These are phyloP conservation scores for Mesodorylaimus sp. DNA, from an alignment of 2,888 invertebrate genomes.

Conservation along the genomic window DNA sequence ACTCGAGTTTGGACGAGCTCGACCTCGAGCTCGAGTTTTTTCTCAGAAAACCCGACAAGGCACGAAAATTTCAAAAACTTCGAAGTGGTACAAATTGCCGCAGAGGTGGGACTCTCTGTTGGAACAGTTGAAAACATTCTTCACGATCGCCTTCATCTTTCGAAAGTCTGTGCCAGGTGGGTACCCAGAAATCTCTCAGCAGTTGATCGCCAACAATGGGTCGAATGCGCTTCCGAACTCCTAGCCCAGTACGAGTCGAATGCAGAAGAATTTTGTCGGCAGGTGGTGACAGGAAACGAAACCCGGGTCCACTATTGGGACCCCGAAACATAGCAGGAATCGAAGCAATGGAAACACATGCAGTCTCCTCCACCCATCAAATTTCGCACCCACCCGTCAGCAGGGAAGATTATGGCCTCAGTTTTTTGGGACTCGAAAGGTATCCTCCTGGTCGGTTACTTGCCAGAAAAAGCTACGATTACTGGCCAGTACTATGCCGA, in stretches of 20 bases:
- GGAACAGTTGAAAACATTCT: not conserved
- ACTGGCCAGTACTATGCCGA: constrained; percentile 12
- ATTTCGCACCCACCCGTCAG: constrained; percentile 4
- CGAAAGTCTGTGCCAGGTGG: not conserved
- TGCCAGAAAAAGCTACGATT: constrained; percentile 12
- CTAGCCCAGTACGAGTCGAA: no score
- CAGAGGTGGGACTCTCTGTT: not conserved
- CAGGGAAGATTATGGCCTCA: constrained; percentile 12
- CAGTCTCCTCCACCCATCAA: constrained; percentile 7
- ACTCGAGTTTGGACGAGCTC: no score
- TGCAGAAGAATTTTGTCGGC: no score
- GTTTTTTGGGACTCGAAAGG: constrained; percentile 12
- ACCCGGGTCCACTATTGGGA: not conserved
- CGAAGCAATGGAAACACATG: not conserved
- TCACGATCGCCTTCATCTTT: not conserved
- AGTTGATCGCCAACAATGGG: no score
- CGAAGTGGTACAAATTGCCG: no score
- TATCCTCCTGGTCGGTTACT: constrained; percentile 13
- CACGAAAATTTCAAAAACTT: no score
- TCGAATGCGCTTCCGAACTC: no score
- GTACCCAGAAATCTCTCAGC: no score
- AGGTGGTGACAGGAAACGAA: not conserved
- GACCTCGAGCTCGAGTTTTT: no score
- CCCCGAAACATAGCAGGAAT: not conserved
- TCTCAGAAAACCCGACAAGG: no score